Conservation (phyloP, 2,113 vertebrate species). For the Amblyornis subalaris region DNA sequence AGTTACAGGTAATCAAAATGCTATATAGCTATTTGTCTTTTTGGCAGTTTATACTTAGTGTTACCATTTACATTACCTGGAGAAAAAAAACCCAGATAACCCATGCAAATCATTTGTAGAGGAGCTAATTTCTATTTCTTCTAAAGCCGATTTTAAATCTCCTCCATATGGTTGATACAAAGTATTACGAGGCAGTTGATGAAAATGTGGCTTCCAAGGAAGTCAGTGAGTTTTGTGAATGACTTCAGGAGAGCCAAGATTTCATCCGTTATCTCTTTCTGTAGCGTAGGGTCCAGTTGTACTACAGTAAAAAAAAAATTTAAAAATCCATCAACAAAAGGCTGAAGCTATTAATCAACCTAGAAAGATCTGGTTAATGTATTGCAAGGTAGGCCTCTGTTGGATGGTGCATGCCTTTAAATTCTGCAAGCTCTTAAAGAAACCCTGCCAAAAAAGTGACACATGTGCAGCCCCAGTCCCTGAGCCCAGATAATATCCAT, state of each 20-base stretch:
- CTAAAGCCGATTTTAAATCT: slow-evolving; percentile 50
- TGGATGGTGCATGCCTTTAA: not conserved
- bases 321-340: not conserved
- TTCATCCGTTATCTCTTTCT: slow-evolving; percentile 21
- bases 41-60: slow-evolving; percentile 27
- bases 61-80: slow-evolving; percentile 32
- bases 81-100: slow-evolving; percentile 25
- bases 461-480: not conserved
- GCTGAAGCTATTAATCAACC: slow-evolving; percentile 17
- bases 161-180: slow-evolving; percentile 35
- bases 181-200: not conserved
- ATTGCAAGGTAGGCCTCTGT: not conserved
- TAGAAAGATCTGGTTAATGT: slow-evolving; percentile 31
- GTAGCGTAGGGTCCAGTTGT: not conserved
- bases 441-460: not conserved
- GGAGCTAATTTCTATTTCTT: slow-evolving; percentile 39
- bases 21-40: slow-evolving; percentile 38
- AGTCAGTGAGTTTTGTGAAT: not conserved
- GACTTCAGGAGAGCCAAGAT: not conserved
- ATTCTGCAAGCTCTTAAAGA: slow-evolving; percentile 21
- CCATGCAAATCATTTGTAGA: not conserved
- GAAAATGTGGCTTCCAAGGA: slow-evolving; percentile 7
- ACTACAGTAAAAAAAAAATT: not conserved
- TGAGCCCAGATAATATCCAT: not conserved
- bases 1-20: slow-evolving; percentile 46